Base-by-base conservation (phyloP, 2,888 invertebrate genomes). In the Drosophila sordidula region DNA sequence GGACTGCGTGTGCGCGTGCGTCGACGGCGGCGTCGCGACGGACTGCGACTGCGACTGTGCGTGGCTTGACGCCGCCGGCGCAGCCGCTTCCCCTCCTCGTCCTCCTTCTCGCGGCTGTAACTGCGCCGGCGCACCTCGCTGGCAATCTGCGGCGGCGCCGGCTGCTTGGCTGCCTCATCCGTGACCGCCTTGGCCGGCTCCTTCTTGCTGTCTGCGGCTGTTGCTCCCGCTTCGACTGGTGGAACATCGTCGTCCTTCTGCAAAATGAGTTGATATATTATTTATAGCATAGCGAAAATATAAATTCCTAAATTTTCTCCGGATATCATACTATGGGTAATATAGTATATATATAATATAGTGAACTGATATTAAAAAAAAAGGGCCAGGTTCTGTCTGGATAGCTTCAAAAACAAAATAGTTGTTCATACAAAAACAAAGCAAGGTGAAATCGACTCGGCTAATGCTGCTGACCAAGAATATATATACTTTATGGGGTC, bases 221-320 rank as follows among this genome's bases (percentile, higher is more conserved):
- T 26, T 16, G 12, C 32, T 25, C 4, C 16, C 16, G 44, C 11
- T 6, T 54, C 41, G 22, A 9, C 36, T 1, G 49, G 16, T 3
- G 14, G 64, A 6, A 5, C 11, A 22, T 78, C 81, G 0, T 81
- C 81, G 6, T 78, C 78, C 44, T 70, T 85, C 81, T 80, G 38
- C 0, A 56, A 68, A 16, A n/a, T 4, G 12, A 25, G 3, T n/a
- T 11, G 14, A 16, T 3, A 8, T 3, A 8, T 29, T 9, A 29
- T 9, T 18, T 18, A 18, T 1, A 18, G 18, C 18, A 18, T 18
- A 18, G 18, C 2, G 2, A 18, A 18, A 18, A 18, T 18, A 18
- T 18, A 18, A 18, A 18, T 18, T 18, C 2, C 18, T 18, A 18
- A 18, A 1, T 18, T 18, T 18, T n/a, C n/a, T n/a, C n/a, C n/a